Evolutionary conservation across 2,113 vertebrate species (phyloP).

Genomic region (Poeciliopsis occidentalis): DNA sequence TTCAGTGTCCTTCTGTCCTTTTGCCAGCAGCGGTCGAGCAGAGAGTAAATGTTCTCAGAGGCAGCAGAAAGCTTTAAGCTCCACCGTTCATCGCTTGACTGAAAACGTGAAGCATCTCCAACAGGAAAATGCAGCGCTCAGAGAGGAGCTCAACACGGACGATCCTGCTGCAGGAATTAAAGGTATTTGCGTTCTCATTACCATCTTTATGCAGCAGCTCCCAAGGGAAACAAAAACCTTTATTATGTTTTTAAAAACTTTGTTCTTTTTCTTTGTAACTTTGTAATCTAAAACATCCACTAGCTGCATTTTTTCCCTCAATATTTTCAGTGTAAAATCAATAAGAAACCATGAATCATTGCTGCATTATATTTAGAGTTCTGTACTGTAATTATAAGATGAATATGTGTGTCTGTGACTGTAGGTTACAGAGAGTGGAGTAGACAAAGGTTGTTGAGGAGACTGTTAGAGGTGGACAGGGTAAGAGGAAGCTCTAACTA

Average conservation of each 20-base stretch:
- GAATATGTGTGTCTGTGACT: slow-evolving; percentile 23
- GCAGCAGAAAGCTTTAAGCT: slow-evolving; percentile 82
- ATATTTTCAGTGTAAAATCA: neutral
- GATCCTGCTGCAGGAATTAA: slow-evolving; percentile 72
- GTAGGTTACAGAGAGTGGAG: slow-evolving; percentile 89
- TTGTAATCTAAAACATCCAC: too few relatives aligned
- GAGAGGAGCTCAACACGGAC: slow-evolving; percentile 83
- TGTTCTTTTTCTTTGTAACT: neutral
- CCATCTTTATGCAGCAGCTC: neutral
- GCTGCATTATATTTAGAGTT: neutral
- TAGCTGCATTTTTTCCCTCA: neutral
- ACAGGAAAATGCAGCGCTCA: slow-evolving; percentile 85
- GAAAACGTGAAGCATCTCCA: slow-evolving; percentile 85
- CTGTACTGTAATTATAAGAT: neutral
- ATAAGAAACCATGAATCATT: neutral
- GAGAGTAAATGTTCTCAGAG: slow-evolving; percentile 82
- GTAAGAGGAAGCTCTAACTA: slow-evolving; percentile 73
- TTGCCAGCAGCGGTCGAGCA: slow-evolving; percentile 57
- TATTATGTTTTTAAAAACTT: neutral
- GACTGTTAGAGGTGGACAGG: slow-evolving; percentile 86
- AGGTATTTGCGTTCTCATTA: slow-evolving; percentile 69
- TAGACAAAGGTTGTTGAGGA: slow-evolving; percentile 86
- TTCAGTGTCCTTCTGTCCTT: neutral
- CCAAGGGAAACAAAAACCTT: neutral
- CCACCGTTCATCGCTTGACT: slow-evolving; percentile 83